Conservation (phyloP, 2,797 vertebrate species). For the Telmatherina bonti region DNA sequence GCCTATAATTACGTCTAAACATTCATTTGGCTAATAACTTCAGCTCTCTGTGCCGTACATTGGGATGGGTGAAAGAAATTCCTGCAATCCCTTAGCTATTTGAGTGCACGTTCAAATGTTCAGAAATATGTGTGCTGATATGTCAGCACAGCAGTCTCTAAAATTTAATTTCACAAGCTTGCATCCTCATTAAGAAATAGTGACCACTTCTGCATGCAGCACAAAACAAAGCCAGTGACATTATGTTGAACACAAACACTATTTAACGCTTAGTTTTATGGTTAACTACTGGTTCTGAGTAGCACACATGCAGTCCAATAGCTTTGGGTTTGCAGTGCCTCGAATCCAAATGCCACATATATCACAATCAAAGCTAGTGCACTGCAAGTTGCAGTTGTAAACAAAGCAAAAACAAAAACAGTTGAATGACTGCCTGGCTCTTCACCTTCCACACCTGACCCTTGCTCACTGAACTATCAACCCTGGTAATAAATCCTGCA, state of each 20-base stretch:
- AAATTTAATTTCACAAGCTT: not conserved
- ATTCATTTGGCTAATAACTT: conserved; percentile 72
- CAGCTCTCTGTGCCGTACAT: conserved; percentile 31
- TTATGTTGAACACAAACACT: not conserved
- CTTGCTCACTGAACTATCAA: not conserved
- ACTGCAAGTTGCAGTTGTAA: not conserved
- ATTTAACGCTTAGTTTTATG: not conserved
- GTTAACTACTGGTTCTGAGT: not conserved
- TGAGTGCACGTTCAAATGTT: conserved; percentile 16
- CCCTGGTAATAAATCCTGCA: not conserved
- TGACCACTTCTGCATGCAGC: not conserved
- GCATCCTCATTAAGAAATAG: conserved; percentile 7
- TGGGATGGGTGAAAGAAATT: conserved; percentile 36
- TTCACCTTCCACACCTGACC: conserved; percentile 23
- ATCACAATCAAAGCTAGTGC: conserved; percentile 8
- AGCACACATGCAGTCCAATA: not conserved
- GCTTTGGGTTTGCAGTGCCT: conserved; percentile 28
- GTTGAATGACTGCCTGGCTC: conserved; percentile 6
- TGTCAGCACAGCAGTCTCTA: not conserved
- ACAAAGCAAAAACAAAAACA: conserved; percentile 8
- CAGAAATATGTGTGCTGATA: not conserved
- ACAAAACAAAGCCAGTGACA: not conserved
- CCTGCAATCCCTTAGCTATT: conserved; percentile 11
- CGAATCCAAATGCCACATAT: conserved; percentile 18
- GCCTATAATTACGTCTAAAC: conserved; percentile 73